Evolutionary conservation across 2,888 invertebrate genomes (phyloP).

Genomic region (Teleiodes luculella): DNA sequence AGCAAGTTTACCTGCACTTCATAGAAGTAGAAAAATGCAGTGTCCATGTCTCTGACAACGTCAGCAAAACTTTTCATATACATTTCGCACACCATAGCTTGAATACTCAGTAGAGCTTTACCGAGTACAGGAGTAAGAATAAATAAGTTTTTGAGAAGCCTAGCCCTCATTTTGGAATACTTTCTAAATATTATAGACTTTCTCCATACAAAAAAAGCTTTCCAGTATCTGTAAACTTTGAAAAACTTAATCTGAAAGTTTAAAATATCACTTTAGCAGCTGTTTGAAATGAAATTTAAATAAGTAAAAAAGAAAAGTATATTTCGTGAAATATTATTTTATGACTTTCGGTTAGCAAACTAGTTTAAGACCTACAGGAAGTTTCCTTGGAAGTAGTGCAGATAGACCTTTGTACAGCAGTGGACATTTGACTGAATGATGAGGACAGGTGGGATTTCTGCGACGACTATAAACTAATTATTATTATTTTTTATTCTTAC

Average conservation of each 20-base stretch:
- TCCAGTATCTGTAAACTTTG: constrained; percentile 84
- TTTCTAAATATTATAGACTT: constrained; percentile 85
- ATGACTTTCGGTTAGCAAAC: no score
- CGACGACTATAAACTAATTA: no score
- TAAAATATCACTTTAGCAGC: not conserved
- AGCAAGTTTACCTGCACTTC: constrained; percentile 79
- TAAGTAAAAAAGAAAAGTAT: no score
- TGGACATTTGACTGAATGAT: no score
- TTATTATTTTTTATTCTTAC: no score
- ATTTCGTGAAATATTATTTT: no score
- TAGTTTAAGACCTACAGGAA: no score
- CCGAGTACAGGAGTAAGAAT: constrained; percentile 85
- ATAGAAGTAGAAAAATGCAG: constrained; percentile 82
- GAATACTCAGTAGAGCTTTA: constrained; percentile 84
- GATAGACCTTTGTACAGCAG: no score
- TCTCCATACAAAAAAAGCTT: constrained; percentile 89
- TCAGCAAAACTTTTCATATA: constrained; percentile 81
- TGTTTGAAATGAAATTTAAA: not conserved
- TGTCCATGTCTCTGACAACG: constrained; percentile 65
- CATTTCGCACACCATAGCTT: constrained; percentile 82
- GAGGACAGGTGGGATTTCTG: no score
- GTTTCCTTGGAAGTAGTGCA: no score
- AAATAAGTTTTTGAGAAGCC: constrained; percentile 84
- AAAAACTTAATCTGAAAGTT: constrained; percentile 81
- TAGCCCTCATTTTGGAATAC: constrained; percentile 76